Conservation (phyloP, 1,140 invertebrate species). For the Scaptomyza graminum region DNA sequence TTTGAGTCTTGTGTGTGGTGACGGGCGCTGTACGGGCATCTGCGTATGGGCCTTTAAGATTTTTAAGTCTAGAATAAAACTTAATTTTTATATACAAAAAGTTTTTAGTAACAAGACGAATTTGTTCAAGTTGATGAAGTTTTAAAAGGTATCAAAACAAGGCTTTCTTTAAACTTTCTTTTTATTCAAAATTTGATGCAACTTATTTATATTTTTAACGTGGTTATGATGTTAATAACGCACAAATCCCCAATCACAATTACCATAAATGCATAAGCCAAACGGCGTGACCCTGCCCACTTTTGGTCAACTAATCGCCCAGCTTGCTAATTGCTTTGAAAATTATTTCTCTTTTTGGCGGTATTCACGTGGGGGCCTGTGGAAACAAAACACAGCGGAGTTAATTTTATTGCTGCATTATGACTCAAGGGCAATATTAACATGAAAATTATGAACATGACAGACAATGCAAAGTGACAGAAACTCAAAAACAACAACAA, state of each 20-base stretch:
- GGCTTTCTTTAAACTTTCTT: too few relatives aligned
- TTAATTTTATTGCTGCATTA: conserved; percentile 78
- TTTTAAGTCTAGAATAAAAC: too few relatives aligned
- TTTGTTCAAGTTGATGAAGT: too few relatives aligned
- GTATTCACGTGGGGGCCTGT: conserved; percentile 24
- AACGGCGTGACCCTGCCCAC: conserved; percentile 38
- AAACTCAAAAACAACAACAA: conserved; percentile 38
- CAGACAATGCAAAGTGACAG: conserved; percentile 70
- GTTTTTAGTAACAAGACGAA: too few relatives aligned
- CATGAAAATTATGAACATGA: conserved; percentile 75
- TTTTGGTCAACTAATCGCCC: conserved; percentile 29
- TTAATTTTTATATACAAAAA: too few relatives aligned
- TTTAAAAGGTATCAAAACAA: too few relatives aligned
- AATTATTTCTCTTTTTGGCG: conserved; percentile 39
- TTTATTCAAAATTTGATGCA: not conserved
- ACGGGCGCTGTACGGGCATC: too few relatives aligned
- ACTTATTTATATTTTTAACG: conserved; percentile 22
- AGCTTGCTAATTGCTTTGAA: conserved; percentile 68
- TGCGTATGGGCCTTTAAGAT: too few relatives aligned
- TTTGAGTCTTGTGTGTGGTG: too few relatives aligned
- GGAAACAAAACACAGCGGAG: conserved; percentile 45
- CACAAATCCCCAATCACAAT: conserved; percentile 43
- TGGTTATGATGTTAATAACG: conserved; percentile 8
- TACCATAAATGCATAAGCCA: conserved; percentile 56
- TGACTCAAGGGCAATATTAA: conserved; percentile 81